Base-by-base conservation (phyloP, 1,140 invertebrate species). In the Drosophila persimilis region DNA sequence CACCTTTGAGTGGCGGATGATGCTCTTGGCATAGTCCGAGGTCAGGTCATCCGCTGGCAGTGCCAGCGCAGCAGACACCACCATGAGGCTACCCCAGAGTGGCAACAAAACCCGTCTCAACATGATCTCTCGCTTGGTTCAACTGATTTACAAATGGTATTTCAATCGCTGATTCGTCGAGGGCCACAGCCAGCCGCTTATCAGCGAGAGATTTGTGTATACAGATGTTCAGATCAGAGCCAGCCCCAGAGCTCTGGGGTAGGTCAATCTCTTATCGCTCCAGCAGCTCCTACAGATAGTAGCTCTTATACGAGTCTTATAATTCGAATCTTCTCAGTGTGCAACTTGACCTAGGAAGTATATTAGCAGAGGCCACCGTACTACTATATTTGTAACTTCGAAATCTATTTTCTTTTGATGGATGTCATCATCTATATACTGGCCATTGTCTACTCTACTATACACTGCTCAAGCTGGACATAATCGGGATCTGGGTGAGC, bases 401-500 rank as follows among this genome's bases (percentile, higher is more conserved):
- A 20, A 20, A 20, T 20, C 20, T 2, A 20, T 20, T 20, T 20
- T 20, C 20, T 20, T 20, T 20, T 20, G 20, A 20, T 20, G 20
- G 20, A 20, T 20, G 20, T 20, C 20, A 20, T 20, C 20, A 20
- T 20, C 20, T 20, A 20, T 20, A 20, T 20, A 20, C 20, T 20
- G 20, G 20, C 20, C 20, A 20, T 20, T 20, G 20, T 20, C 20
- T 20, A 20, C 20, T 96, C 35, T 97, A 97, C 92, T 94, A 95
- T 73, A 93, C 94, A 22, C 92, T 98, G 29, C 92, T 98, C 53
- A 96, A 97, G 92, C 92, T 97, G 67, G 97, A 98, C 88, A 97
- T 97, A 96, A 93, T 97, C 41, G 97, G 97, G 47, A 97, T 98
- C 64, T 97, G 97, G 97, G 94, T 97, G 90, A 97, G 96, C 73